Evolutionary conservation across 2,113 vertebrate genomes (phyloP).

Genomic region (Parotia lawesii): DNA sequence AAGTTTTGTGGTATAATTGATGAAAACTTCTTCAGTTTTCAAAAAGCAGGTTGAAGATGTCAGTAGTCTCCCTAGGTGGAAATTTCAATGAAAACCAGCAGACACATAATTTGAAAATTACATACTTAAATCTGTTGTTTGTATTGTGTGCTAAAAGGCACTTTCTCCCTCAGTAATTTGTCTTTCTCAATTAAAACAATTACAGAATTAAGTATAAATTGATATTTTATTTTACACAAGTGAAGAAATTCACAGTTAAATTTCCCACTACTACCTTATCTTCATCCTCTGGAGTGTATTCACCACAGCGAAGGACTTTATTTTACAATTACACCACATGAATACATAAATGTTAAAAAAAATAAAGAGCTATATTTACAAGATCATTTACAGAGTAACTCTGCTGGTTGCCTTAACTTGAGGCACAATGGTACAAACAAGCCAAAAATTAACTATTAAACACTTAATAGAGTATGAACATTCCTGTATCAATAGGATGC

Average conservation of each 20-base stretch:
- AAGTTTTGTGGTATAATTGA: not conserved
- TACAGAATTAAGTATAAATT: not conserved
- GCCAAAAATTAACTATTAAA: not conserved
- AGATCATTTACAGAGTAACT: not conserved
- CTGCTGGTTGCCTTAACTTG: not conserved
- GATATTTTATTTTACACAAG: not conserved
- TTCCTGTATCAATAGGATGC: not conserved
- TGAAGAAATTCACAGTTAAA: not conserved
- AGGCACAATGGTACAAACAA: not conserved
- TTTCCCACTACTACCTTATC: not conserved
- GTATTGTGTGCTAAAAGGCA: not conserved
- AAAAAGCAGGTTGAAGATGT: not conserved
- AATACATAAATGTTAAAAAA: not conserved
- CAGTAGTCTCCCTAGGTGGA: not conserved
- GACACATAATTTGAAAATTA: not conserved
- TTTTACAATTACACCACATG: not conserved
- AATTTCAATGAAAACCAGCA: not conserved
- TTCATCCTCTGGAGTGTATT: not conserved
- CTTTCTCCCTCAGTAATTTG: not conserved
- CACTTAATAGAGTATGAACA: not conserved
- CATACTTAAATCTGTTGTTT: not conserved
- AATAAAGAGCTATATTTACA: not conserved
- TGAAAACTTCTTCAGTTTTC: not conserved
- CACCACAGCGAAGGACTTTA: not conserved
- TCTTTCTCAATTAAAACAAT: conserved; percentile 10